phyloP scores from a whole-genome alignment of 2,797 vertebrate genomes.

The Hoplostethus atlanticus region DNA sequence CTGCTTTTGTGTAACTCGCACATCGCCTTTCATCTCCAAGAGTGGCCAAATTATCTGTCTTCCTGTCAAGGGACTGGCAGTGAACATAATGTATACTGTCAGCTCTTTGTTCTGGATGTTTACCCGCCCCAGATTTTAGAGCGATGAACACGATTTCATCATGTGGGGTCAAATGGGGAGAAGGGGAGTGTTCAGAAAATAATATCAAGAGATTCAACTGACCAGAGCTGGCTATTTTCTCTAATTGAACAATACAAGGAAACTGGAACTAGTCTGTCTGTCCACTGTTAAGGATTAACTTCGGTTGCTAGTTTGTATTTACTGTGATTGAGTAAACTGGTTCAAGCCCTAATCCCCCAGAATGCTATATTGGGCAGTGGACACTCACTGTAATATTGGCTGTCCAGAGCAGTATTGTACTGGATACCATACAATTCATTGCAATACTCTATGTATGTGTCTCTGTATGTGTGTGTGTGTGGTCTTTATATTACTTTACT shows the following conservation, averaged over 20 bases:
- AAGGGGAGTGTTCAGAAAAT: not conserved
- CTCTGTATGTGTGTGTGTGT: not conserved
- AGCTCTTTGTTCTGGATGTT: not conserved
- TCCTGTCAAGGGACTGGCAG: no score
- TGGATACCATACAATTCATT: slow-evolving; percentile 8
- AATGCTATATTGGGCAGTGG: slow-evolving; percentile 2
- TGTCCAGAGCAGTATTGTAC: not conserved
- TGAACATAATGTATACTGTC: no score
- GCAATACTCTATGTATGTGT: not conserved
- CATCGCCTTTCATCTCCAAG: not conserved
- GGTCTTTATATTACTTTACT: no score
- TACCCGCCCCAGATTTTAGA: not conserved
- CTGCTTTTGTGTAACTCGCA: not conserved
- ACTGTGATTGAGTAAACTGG: slow-evolving; percentile 50
- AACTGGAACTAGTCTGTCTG: slow-evolving; percentile 6
- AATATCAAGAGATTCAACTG: not conserved
- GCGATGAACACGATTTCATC: not conserved
- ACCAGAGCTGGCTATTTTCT: slow-evolving; percentile 16
- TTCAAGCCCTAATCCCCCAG: slow-evolving; percentile 50
- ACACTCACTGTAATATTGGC: slow-evolving; percentile 17
- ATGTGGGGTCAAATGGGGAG: not conserved
- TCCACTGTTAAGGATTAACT: slow-evolving; percentile 50
- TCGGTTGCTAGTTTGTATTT: slow-evolving; percentile 41
- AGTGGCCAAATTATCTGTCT: not conserved
- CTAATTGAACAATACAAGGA: slow-evolving; percentile 23